These are phyloP conservation scores for Abrostola triplasia DNA, from an alignment of 2,888 invertebrate genomes.

Conservation along the genomic window DNA sequence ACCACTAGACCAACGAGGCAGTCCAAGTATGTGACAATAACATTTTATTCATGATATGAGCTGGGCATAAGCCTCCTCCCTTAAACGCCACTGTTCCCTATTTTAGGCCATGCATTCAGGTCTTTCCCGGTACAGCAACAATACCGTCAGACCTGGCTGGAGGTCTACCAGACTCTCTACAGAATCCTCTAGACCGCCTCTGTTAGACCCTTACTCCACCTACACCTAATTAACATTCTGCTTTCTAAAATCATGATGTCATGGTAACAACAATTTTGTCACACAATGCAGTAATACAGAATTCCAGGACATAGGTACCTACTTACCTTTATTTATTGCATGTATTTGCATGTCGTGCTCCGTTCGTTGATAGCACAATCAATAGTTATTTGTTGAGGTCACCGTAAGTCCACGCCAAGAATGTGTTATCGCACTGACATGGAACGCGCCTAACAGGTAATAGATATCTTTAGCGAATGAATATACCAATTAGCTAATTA, in stretches of 20 bases:
- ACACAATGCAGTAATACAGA: conserved; percentile 10
- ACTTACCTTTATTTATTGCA: conserved; percentile 29
- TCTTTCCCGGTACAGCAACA: too few relatives aligned
- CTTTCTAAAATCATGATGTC: conserved; percentile 27
- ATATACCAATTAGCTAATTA: not conserved
- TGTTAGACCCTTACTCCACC: too few relatives aligned
- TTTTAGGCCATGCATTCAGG: too few relatives aligned
- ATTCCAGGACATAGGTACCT: conserved; percentile 23
- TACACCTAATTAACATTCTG: too few relatives aligned
- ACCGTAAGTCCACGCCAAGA: conserved; percentile 10
- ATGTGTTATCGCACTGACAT: conserved; percentile 1
- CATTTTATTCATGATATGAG: too few relatives aligned
- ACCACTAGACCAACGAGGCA: too few relatives aligned
- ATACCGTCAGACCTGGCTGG: too few relatives aligned
- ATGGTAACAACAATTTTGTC: conserved; percentile 32
- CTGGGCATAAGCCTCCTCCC: too few relatives aligned
- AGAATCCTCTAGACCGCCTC: too few relatives aligned
- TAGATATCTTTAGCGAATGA: not conserved
- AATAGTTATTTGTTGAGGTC: conserved; percentile 56
- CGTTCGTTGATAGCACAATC: conserved; percentile 25
- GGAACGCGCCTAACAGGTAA: not conserved
- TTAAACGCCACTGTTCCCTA: too few relatives aligned
- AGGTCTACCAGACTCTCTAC: too few relatives aligned
- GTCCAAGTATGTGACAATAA: too few relatives aligned
- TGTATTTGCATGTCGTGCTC: conserved; percentile 39